Percentiles rank a stretch among this genome's conserved stretches.
These are phyloP conservation scores for Gila orcuttii DNA, from an alignment of 2,113 vertebrate species.

Conservation along the genomic window DNA sequence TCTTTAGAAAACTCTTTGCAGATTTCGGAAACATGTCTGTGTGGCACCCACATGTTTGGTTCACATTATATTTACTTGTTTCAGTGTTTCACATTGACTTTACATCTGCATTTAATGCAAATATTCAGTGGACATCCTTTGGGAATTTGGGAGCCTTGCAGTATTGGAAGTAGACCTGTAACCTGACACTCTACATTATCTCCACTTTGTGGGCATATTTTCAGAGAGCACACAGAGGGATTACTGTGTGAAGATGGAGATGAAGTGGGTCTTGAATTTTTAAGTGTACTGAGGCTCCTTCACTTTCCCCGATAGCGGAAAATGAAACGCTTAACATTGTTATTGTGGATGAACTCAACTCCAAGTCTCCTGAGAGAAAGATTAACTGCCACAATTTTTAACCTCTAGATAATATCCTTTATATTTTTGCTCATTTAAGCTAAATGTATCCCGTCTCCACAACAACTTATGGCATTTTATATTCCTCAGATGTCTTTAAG, in stretches of 20 bases:
- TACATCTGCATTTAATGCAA: not conserved
- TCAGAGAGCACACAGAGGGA: not conserved
- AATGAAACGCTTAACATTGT: not conserved
- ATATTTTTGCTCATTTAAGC: not conserved
- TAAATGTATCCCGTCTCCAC: not conserved
- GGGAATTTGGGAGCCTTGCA: not conserved
- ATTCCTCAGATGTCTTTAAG: not conserved
- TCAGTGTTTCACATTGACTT: not conserved
- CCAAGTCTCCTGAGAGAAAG: not conserved
- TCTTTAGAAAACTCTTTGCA: constrained; percentile 53
- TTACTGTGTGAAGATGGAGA: not conserved
- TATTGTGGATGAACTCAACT: not conserved
- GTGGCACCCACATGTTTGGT: not conserved
- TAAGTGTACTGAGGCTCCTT: not conserved
- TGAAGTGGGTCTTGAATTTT: not conserved
- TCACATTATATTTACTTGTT: not conserved
- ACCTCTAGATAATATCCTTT: not conserved
- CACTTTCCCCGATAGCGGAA: not conserved
- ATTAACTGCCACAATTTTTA: not conserved
- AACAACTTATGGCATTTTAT: not conserved
- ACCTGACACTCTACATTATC: not conserved
- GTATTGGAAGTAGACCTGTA: not conserved
- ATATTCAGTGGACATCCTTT: not conserved
- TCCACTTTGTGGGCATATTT: not conserved
- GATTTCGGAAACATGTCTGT: constrained; percentile 37